Conservation (phyloP, 2,113 vertebrate genomes). For the Trematomus loennbergii region DNA sequence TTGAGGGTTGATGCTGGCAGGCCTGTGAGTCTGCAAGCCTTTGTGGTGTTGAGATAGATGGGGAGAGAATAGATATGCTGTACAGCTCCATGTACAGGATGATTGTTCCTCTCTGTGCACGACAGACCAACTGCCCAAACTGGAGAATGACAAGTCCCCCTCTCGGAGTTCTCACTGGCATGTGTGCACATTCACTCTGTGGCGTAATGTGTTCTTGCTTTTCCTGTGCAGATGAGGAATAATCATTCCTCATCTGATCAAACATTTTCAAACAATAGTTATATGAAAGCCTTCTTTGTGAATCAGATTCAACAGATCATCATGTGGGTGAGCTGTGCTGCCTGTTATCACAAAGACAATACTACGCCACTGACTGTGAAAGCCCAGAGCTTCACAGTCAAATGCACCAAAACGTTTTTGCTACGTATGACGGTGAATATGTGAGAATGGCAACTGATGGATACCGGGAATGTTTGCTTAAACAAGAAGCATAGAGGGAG, state of each 20-base stretch:
- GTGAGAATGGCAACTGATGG: slow-evolving; percentile 63
- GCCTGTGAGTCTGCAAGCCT: slow-evolving; percentile 79
- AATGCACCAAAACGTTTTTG: slow-evolving; percentile 62
- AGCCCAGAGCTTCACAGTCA: slow-evolving; percentile 64
- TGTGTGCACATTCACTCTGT: neutral
- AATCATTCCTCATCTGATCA: too few relatives aligned
- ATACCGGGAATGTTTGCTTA: slow-evolving; percentile 75
- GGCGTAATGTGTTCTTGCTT: slow-evolving; percentile 18
- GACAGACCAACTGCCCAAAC: slow-evolving; percentile 69
- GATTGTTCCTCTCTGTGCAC: slow-evolving; percentile 58
- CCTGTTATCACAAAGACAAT: slow-evolving; percentile 64
- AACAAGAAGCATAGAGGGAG: slow-evolving; percentile 75
- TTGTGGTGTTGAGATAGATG: slow-evolving; percentile 78
- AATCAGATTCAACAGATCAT: slow-evolving; percentile 65
- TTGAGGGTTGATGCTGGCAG: slow-evolving; percentile 79
- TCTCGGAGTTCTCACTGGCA: slow-evolving; percentile 33
- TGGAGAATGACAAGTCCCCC: slow-evolving; percentile 48
- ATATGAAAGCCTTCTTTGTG: slow-evolving; percentile 47
- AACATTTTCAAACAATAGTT: slow-evolving; percentile 47
- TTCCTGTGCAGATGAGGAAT: slow-evolving; percentile 27
- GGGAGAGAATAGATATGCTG: slow-evolving; percentile 74
- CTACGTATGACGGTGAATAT: slow-evolving; percentile 64
- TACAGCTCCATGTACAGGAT: slow-evolving; percentile 62
- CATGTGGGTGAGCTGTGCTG: slow-evolving; percentile 52
- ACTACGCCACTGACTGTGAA: slow-evolving; percentile 52